phyloP scores from a whole-genome alignment of 1,140 invertebrate species.

The Acyrthosiphon pisum region DNA sequence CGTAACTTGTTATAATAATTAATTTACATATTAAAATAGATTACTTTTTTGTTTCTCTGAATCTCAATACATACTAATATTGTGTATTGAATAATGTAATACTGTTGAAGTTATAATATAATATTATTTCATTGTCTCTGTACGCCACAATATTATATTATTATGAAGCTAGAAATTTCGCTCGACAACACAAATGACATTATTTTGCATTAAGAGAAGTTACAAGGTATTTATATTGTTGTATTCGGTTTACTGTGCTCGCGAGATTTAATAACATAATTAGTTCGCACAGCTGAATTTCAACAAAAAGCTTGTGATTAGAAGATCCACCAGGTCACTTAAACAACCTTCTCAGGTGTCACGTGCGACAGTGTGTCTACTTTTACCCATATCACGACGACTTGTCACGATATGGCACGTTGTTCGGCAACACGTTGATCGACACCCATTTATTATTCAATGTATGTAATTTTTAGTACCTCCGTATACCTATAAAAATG shows the following conservation, averaged over 20 bases:
- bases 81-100: not conserved
- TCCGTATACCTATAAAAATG: not conserved
- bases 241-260: not conserved
- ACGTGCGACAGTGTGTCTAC: not conserved
- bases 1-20: not conserved
- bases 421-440: not conserved
- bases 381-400: not conserved
- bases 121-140: not conserved
- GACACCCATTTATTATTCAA: not conserved
- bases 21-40: not conserved
- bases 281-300: not conserved
- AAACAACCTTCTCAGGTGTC: not conserved
- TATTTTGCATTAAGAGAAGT: not conserved
- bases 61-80: not conserved
- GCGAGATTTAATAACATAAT: not conserved
- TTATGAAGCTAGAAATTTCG: not conserved
- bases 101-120: not conserved
- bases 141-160: not conserved
- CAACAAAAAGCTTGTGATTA: not conserved
- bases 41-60: not conserved
- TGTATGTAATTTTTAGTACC: not conserved
- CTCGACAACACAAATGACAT: not conserved
- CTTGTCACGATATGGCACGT: not conserved
- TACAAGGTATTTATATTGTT: not conserved
- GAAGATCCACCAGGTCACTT: not conserved